Evolutionary conservation across 53 echinoderm and acorn worm genomes (phyloP), one percentile per base, ranked within the genome.

Genomic region (Luidia sarsii): DNA sequence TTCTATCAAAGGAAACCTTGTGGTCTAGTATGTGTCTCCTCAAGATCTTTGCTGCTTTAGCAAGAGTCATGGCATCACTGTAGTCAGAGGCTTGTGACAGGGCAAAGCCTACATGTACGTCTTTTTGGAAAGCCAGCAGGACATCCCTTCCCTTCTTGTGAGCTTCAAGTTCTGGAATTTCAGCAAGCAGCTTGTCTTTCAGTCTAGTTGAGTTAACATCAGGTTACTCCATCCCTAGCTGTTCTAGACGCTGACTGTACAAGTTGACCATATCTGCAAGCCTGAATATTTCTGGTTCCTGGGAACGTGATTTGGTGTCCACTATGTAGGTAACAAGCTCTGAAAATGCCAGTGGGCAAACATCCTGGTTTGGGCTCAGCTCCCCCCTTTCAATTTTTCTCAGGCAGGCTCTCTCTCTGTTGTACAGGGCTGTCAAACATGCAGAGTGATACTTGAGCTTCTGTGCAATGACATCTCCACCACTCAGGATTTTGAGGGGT

Each of bases 101-200:
- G 18, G 28, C 59, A 15, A 25, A 32, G 14, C 82, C 82, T 7
- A 87, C 50, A n/a, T n/a, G n/a, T n/a, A n/a, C n/a, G 15, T 79
- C 67, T 33, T 67, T 22, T 3, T 65, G 14, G 20, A 67, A 86
- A 15, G 60, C 67, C 48, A 86, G 36, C 4, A 87, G 41, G 43
- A 87, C 50, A 87, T 87, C 87, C 19, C 87, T 61, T 1, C 81
- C 87, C 50, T 81, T 7, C 11, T 32, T 81, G 48, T 87, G 81
- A 36, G 80, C 81, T 45, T 45, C 23, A 39, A 87, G 33, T 14
- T 57, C 64, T 24, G 87, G 81, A 22, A 81, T 57, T 33, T 69
- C n/a, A 27, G 57, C 68, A 46, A 81, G 60, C 33, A 71, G 50
- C 33, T 63, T 50, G 32, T 87, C 60, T 49, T 75, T 89, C 23